Evolutionary conservation across 2,888 invertebrate species (phyloP).

Genomic region (Biston betularia): DNA sequence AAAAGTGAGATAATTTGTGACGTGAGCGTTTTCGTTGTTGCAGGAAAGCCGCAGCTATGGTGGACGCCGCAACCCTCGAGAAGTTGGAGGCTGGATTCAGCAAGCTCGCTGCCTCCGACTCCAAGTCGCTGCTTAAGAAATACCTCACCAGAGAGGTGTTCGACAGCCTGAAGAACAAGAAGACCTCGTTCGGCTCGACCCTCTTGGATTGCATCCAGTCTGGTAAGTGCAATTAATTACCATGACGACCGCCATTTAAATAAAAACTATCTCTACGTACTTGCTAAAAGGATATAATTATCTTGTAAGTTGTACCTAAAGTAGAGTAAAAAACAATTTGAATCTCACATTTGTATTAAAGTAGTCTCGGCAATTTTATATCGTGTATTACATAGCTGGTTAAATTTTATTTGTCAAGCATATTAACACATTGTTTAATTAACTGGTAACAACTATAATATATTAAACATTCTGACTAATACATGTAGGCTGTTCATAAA

Average conservation of each 20-base stretch:
- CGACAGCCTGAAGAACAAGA: conserved; percentile 96
- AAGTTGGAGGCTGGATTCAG: conserved; percentile 96
- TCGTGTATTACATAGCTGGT: background rate
- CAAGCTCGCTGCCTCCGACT: conserved; percentile 95
- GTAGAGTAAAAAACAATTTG: no score
- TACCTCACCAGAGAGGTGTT: conserved; percentile 96
- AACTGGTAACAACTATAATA: no score
- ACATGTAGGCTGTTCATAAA: no score
- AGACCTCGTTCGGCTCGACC: conserved; percentile 97
- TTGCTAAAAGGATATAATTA: background rate
- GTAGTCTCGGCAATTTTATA: no score
- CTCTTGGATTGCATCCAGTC: conserved; percentile 98
- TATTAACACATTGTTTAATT: no score
- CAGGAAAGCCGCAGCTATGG: conserved; percentile 93
- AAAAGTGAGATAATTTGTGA: conserved; percentile 29
- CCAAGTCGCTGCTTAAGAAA: conserved; percentile 98
- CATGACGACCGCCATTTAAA: conserved; percentile 30
- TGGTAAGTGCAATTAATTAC: conserved; percentile 84
- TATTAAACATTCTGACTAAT: no score
- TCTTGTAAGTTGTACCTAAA: no score
- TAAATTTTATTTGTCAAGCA: background rate
- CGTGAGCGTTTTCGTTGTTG: conserved; percentile 59
- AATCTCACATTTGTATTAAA: no score
- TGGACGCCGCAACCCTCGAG: conserved; percentile 95
- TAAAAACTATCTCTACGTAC: conserved; percentile 6